These are phyloP conservation scores for Sturnus vulgaris DNA, from an alignment of 2,113 vertebrate genomes.

Conservation along the genomic window DNA sequence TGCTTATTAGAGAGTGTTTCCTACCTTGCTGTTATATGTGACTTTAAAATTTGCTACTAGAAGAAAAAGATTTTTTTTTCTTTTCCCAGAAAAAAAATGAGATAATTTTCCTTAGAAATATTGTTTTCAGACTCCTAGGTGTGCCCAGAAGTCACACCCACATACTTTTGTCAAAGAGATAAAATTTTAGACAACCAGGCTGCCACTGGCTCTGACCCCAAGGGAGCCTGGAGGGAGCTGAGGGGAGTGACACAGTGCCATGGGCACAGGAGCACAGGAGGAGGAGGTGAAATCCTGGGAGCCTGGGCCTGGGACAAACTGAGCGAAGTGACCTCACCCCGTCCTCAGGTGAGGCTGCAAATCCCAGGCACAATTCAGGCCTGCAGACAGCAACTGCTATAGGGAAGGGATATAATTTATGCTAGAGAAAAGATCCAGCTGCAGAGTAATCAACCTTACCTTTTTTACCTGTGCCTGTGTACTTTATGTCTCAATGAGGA, in stretches of 20 bases:
- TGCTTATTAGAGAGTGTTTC: accelerated
- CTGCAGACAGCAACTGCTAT: not conserved
- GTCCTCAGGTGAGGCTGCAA: not conserved
- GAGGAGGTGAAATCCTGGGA: accelerated
- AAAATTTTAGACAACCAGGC: not conserved
- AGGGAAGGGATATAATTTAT: not conserved
- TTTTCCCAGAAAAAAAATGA: accelerated
- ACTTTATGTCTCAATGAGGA: not conserved
- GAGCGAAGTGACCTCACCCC: accelerated
- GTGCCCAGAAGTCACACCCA: not conserved
- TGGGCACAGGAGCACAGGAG: not conserved
- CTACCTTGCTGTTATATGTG: not conserved
- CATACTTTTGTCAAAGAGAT: not conserved
- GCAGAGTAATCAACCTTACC: not conserved
- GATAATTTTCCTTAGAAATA: not conserved
- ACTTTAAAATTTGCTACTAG: not conserved
- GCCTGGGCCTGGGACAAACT: accelerated
- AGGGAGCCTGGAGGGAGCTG: accelerated
- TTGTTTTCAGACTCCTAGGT: not conserved
- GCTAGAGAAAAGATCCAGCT: not conserved
- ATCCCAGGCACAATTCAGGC: not conserved
- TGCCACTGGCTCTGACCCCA: accelerated
- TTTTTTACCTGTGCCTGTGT: not conserved
- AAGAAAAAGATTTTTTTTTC: not conserved
- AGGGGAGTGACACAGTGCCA: accelerated